Evolutionary conservation across 2,888 invertebrate genomes (phyloP).

Genomic region (Cactoblastis cactorum): DNA sequence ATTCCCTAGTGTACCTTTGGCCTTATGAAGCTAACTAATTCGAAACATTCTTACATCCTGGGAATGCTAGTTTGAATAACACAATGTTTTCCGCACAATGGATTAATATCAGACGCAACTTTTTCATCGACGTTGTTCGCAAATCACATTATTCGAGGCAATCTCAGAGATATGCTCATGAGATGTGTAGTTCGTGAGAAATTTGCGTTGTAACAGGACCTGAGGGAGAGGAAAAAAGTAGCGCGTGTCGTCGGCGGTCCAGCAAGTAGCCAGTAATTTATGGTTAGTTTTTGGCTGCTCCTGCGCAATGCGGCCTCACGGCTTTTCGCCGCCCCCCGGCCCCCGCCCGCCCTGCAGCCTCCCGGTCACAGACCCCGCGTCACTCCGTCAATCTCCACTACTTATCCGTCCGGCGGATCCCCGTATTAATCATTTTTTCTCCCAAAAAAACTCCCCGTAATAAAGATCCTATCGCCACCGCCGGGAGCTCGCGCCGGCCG

Average conservation of each 20-base stretch:
- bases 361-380: constrained; percentile 74
- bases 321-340: constrained; percentile 56
- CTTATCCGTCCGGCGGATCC: constrained; percentile 73
- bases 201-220: constrained; percentile 72
- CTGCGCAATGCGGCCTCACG: constrained; percentile 73
- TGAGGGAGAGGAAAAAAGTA: constrained; percentile 56
- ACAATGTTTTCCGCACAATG: constrained; percentile 13
- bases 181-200: constrained; percentile 71
- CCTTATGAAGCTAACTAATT: constrained; percentile 7
- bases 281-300: constrained; percentile 79
- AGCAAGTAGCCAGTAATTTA: constrained; percentile 78
- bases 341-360: constrained; percentile 31
- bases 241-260: constrained; percentile 68
- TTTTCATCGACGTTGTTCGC: constrained; percentile 47
- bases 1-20: too few relatives aligned
- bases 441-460: constrained; percentile 57
- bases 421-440: constrained; percentile 70
- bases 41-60: constrained; percentile 3
- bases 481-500: constrained; percentile 45
- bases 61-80: constrained; percentile 5
- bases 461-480: constrained; percentile 65
- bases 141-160: constrained; percentile 64
- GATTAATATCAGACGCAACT: constrained; percentile 30
- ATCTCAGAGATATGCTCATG: constrained; percentile 62
- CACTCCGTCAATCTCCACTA: constrained; percentile 74